Percentiles rank a stretch among this genome's conserved stretches.
These are phyloP conservation scores for Mormyrops boulengeri DNA, from an alignment of 2,797 vertebrate genomes.

Conservation along the genomic window DNA sequence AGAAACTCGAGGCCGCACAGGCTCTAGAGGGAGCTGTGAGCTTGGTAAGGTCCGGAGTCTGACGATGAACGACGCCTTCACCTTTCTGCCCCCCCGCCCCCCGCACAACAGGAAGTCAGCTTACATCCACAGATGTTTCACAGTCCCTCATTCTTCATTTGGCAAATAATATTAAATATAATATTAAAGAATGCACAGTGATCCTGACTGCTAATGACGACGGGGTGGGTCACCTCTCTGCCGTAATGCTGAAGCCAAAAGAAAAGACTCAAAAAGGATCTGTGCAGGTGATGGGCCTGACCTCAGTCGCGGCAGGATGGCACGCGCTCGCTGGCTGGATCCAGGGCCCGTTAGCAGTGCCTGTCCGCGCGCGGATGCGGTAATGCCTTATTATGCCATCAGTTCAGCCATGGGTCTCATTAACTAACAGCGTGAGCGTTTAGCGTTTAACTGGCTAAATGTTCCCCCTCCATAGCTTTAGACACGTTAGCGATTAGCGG, in stretches of 20 bases:
- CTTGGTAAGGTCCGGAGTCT: not conserved
- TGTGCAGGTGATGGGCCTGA: not conserved
- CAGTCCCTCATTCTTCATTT: not conserved
- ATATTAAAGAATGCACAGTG: not conserved
- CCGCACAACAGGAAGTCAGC: not conserved
- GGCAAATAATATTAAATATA: not conserved
- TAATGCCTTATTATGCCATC: conserved; percentile 1
- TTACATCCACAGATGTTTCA: not conserved
- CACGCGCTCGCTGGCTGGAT: not conserved
- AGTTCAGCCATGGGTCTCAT: not conserved
- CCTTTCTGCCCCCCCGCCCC: not conserved
- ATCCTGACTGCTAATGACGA: not conserved
- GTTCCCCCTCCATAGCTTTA: not conserved
- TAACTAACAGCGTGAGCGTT: not conserved
- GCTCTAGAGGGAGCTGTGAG: conserved; percentile 6
- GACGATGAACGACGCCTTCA: not conserved
- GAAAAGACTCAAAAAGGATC: not conserved
- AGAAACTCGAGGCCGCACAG: not conserved
- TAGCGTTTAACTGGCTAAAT: conserved; percentile 1
- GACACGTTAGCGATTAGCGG: not conserved
- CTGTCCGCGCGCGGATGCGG: not conserved
- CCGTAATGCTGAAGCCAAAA: not conserved
- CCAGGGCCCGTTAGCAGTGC: not conserved
- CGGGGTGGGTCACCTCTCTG: not conserved
- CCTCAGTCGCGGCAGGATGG: not conserved